These are phyloP conservation scores for Tetragonisca angustula DNA, from an alignment of 2,888 invertebrate species.

Conservation along the genomic window DNA sequence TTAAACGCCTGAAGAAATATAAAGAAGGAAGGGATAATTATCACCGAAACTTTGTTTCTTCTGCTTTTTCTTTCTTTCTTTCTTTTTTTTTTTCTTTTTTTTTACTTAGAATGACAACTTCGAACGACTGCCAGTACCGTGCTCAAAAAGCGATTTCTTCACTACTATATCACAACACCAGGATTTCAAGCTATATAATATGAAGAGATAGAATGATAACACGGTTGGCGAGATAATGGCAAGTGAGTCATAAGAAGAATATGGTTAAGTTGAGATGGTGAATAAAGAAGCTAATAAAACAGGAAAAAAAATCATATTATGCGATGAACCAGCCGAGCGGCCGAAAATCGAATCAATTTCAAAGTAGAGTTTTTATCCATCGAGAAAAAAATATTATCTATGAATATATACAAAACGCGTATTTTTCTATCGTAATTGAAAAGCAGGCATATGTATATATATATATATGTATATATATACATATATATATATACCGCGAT, in stretches of 20 bases:
- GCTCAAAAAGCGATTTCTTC: conserved; percentile 80
- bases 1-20: neutral
- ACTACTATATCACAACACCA: conserved; percentile 82
- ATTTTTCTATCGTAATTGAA: conserved; percentile 32
- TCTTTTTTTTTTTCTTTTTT: neutral
- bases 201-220: conserved; percentile 74
- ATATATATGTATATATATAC: neutral
- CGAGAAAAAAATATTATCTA: conserved; percentile 21
- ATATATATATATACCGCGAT: conserved; percentile 24
- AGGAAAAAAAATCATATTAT: conserved; percentile 65
- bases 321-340: conserved; percentile 75
- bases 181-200: conserved; percentile 80
- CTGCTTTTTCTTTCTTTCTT: conserved; percentile 5
- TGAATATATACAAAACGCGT: conserved; percentile 21
- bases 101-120: conserved; percentile 65
- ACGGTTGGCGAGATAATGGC: conserved; percentile 75
- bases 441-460: conserved; percentile 23
- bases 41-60: conserved; percentile 29
- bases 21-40: conserved; percentile 66
- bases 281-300: conserved; percentile 70
- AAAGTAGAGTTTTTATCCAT: conserved; percentile 26
- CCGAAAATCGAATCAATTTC: conserved; percentile 56
- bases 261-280: conserved; percentile 70
- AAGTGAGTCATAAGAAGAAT: conserved; percentile 74
- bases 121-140: conserved; percentile 80